A percentile compares a stretch with the other conserved stretches of the same genome.
Evolutionary conservation across 2,797 vertebrate species (phyloP).

Genomic region (Ceryle rudis): DNA sequence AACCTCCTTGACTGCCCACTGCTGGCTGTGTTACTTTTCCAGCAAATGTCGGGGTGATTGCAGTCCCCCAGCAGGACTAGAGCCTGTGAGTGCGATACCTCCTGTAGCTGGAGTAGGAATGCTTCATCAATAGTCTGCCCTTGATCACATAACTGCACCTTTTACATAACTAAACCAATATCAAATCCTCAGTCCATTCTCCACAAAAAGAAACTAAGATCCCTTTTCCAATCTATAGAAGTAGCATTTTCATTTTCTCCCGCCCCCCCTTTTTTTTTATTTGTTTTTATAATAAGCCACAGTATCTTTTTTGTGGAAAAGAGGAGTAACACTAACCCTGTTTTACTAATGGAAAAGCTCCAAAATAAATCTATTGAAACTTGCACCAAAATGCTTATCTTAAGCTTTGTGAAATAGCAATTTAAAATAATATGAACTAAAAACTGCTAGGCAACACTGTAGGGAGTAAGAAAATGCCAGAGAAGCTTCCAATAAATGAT

Average conservation of each 20-base stretch:
- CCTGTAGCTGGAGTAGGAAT: too few species aligned
- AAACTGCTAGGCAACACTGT: background rate
- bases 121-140: too few species aligned
- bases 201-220: background rate
- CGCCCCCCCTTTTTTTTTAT: background rate
- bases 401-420: background rate
- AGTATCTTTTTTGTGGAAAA: background rate
- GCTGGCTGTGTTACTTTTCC: too few species aligned
- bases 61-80: too few species aligned
- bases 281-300: background rate
- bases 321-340: background rate
- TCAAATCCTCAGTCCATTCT: fast-evolving
- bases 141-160: background rate
- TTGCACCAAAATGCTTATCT: background rate
- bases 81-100: too few species aligned
- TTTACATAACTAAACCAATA: background rate
- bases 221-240: background rate
- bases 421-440: background rate
- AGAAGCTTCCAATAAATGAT: background rate
- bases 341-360: background rate
- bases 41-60: too few species aligned
- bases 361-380: background rate
- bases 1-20: too few species aligned
- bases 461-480: background rate
- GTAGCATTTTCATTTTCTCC: background rate